Percentiles rank a stretch among this genome's conserved stretches.
phyloP scores from a whole-genome alignment of 2,888 invertebrate genomes.

The Metalampra italica region DNA sequence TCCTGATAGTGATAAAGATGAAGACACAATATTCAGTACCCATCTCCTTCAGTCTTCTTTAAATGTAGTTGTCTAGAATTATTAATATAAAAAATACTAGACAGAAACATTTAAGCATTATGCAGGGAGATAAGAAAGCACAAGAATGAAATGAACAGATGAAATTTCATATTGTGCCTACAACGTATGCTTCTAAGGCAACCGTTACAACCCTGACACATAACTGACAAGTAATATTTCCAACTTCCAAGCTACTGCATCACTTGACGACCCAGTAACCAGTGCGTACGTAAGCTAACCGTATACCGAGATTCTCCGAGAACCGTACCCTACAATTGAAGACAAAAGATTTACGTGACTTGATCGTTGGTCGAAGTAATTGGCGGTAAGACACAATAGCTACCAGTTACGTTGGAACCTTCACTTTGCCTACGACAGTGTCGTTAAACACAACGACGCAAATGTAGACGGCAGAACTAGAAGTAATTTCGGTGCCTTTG shows the following conservation, averaged over 20 bases:
- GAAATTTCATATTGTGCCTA: too few relatives aligned
- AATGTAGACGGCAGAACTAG: neutral
- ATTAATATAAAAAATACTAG: too few relatives aligned
- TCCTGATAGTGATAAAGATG: too few relatives aligned
- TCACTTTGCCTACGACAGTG: neutral
- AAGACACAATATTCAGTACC: too few relatives aligned
- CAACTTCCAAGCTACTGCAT: constrained; percentile 13
- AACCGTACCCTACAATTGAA: constrained; percentile 2
- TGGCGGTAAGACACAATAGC: constrained; percentile 19
- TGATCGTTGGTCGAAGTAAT: constrained; percentile 43
- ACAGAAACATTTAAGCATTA: too few relatives aligned
- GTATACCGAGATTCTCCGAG: constrained; percentile 33
- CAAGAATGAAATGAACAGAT: too few relatives aligned
- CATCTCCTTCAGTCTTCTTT: too few relatives aligned
- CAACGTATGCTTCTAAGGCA: too few relatives aligned
- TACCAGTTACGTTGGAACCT: constrained; percentile 14
- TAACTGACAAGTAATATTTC: too few relatives aligned
- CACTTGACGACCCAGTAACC: constrained; percentile 45
- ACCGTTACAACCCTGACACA: too few relatives aligned
- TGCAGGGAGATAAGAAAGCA: too few relatives aligned
- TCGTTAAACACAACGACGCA: neutral
- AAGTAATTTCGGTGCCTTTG: neutral
- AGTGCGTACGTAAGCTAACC: constrained; percentile 45
- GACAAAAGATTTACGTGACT: constrained; percentile 51
- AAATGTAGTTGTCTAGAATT: too few relatives aligned